These are phyloP conservation scores for Perodicticus potto DNA, from an alignment of 2,797 vertebrate species.

Conservation along the genomic window DNA sequence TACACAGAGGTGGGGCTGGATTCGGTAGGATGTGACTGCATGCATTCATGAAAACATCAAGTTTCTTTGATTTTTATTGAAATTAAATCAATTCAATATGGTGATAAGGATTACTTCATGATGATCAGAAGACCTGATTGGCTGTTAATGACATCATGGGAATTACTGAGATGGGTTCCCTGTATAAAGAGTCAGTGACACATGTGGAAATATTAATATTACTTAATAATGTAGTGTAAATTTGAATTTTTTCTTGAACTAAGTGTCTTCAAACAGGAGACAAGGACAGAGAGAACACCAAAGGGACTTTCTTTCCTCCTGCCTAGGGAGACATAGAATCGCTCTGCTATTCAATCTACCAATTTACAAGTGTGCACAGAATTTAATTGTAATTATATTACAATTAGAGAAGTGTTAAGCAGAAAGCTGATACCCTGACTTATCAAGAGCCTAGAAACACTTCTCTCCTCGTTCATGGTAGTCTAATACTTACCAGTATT, in stretches of 20 bases:
- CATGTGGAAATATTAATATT: constrained; percentile 8
- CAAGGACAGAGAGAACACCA: background rate
- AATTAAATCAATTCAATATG: constrained; percentile 53
- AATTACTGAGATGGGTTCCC: background rate
- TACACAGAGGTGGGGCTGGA: background rate
- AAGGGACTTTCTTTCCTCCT: background rate
- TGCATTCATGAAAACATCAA: background rate
- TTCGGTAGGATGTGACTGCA: background rate
- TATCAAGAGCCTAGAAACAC: constrained; percentile 12
- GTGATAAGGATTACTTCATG: constrained; percentile 1
- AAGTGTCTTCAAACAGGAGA: background rate
- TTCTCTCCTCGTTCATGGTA: background rate
- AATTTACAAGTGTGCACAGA: background rate
- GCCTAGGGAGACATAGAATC: background rate
- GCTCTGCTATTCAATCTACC: background rate
- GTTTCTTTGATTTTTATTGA: constrained; percentile 50
- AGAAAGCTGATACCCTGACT: background rate
- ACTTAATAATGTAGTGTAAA: constrained; percentile 37
- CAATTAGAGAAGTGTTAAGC: background rate
- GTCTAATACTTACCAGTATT: background rate
- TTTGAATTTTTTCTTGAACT: constrained; percentile 24
- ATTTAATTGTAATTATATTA: background rate
- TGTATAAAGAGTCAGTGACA: background rate
- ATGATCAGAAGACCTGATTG: constrained; percentile 20
- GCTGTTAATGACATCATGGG: constrained; percentile 11